These are phyloP conservation scores for Manacus vitellinus DNA, from an alignment of 2,113 vertebrate species.

Conservation along the genomic window DNA sequence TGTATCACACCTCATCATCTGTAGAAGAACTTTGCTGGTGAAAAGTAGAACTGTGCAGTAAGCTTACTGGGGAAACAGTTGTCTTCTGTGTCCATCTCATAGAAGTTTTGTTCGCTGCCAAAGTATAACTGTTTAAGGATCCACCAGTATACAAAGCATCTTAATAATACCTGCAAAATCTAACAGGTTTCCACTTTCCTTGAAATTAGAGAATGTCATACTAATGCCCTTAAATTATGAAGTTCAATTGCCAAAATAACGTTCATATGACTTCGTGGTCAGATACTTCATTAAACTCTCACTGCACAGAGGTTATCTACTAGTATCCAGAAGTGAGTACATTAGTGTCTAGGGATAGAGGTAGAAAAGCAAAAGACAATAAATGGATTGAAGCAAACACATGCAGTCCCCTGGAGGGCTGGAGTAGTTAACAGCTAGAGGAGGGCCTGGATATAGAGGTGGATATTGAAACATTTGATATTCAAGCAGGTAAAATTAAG, in stretches of 20 bases:
- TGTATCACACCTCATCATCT: background rate
- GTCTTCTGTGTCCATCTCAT: background rate
- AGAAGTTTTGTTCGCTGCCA: background rate
- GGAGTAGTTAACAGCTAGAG: slow-evolving; percentile 29
- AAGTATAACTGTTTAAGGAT: background rate
- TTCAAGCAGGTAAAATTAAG: slow-evolving; percentile 38
- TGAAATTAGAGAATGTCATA: slow-evolving; percentile 7
- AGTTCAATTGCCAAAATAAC: slow-evolving; percentile 49
- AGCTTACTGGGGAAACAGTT: background rate
- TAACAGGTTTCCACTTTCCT: background rate
- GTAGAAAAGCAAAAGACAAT: slow-evolving; percentile 46
- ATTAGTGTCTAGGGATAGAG: slow-evolving; percentile 27
- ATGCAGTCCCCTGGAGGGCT: slow-evolving; percentile 9
- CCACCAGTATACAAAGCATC: background rate
- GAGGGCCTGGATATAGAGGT: slow-evolving; percentile 21
- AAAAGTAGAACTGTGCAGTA: background rate
- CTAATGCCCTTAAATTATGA: slow-evolving; percentile 5
- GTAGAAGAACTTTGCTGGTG: background rate
- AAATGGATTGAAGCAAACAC: slow-evolving; percentile 54
- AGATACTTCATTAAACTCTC: slow-evolving; percentile 44
- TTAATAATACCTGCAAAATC: background rate
- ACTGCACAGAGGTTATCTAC: slow-evolving; percentile 15
- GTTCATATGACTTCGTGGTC: background rate
- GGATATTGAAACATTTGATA: slow-evolving; percentile 27
- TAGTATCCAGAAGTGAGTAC: slow-evolving; percentile 38